These are phyloP conservation scores for Anisognathus igniventris DNA, from an alignment of 2,797 vertebrate species.

Conservation along the genomic window DNA sequence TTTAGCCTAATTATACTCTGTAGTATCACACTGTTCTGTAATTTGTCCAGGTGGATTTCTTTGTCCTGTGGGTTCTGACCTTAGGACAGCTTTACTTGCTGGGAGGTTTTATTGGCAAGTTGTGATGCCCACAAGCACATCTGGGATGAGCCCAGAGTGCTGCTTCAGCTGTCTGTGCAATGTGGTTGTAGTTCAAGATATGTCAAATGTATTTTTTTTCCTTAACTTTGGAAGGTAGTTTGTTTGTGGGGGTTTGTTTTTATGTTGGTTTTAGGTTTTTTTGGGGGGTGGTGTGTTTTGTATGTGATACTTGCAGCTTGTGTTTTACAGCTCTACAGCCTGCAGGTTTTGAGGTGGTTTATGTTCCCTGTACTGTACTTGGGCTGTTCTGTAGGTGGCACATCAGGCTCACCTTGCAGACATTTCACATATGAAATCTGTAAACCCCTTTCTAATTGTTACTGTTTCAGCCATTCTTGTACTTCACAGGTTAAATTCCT, in stretches of 20 bases:
- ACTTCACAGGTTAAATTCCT: background rate
- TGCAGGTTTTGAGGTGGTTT: background rate
- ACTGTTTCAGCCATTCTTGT: background rate
- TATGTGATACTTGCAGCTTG: background rate
- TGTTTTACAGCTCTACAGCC: background rate
- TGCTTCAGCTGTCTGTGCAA: background rate
- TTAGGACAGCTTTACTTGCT: background rate
- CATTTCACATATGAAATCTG: background rate
- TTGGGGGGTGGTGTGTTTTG: accelerated
- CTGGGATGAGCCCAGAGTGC: background rate
- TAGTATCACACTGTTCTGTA: background rate
- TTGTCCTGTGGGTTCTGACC: background rate
- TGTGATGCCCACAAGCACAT: background rate
- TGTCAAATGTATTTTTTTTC: background rate
- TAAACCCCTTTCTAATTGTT: background rate
- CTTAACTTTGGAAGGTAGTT: background rate
- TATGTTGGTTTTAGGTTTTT: background rate
- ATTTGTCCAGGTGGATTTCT: background rate
- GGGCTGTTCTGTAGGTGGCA: background rate
- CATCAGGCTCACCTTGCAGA: background rate
- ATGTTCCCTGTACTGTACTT: background rate
- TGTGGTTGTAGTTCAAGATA: background rate
- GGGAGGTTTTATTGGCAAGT: background rate
- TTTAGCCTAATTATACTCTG: background rate
- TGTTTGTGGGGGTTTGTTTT: background rate